Base-by-base conservation (phyloP, 2,797 vertebrate genomes). In the Notolepis coatsorum region DNA sequence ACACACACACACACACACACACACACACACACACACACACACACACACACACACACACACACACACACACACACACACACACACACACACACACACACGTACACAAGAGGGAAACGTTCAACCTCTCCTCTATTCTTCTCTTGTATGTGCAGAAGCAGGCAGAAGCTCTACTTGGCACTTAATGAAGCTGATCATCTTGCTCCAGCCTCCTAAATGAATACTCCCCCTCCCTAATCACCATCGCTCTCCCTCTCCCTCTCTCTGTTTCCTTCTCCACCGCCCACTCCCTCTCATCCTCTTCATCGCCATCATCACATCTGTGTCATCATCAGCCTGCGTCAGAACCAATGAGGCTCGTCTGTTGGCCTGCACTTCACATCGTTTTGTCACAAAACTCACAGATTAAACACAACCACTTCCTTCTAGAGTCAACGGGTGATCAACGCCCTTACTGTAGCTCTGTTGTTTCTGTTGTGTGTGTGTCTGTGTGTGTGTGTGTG, bases 101-200 rank as follows among this genome's bases (percentile, higher is more conserved):
- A n/a, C n/a, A n/a, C n/a, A n/a, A n/a, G n/a, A n/a, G n/a, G n/a
- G n/a, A n/a, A n/a, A n/a, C n/a, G n/a, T n/a, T n/a, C n/a, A 4
- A 41, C 13, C n/a, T n/a, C n/a, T n/a, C n/a, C n/a, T n/a, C n/a
- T n/a, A n/a, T n/a, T n/a, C n/a, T n/a, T n/a, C n/a, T n/a, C n/a
- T 68, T 82, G 72, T 61, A 60, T n/a, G n/a, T n/a, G 62, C 52
- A 62, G 71, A 70, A 75, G 66, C 52, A 12, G 24, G 66, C 52
- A 12, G 24, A 64, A 66, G 77, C 58, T 71, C 72, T 76, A 82
- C 80, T 84, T 84, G 77, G 61, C 68, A 85, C 74, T 82, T 80
- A 86, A 82, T 78, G 71, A 84, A 85, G 79, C 70, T 73, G 83
- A 87, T 86, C 82, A 84, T 85, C 85, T 84, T 84, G 28, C 39